Conservation (phyloP, 2,113 vertebrate genomes). For the Archilochus colubris region DNA sequence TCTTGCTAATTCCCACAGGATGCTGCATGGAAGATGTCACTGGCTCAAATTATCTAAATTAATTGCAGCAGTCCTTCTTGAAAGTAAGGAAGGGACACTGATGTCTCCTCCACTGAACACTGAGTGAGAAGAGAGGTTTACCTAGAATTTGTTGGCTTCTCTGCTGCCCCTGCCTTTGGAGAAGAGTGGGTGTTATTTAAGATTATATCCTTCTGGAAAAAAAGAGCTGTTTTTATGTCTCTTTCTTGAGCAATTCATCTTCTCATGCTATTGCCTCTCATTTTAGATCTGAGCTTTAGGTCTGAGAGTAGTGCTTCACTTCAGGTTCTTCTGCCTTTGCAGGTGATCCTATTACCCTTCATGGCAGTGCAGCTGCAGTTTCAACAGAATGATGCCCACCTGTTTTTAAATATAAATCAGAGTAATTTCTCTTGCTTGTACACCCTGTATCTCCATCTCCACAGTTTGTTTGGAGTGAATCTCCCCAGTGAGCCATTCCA, state of each 20-base stretch:
- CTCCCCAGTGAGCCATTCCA: rapidly evolving
- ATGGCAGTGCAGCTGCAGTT: background rate
- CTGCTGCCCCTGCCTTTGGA: background rate
- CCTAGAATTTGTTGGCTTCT: background rate
- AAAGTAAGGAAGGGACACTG: background rate
- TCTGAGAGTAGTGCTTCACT: background rate
- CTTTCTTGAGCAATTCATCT: background rate
- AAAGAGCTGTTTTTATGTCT: background rate
- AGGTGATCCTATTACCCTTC: background rate
- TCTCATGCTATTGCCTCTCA: background rate
- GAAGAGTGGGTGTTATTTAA: background rate
- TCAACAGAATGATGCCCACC: background rate
- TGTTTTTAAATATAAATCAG: background rate
- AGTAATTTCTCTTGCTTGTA: background rate
- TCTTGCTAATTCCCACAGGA: background rate
- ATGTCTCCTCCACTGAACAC: background rate
- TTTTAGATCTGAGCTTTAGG: background rate
- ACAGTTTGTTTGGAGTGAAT: background rate
- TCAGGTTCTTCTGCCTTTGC: background rate
- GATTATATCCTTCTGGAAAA: background rate
- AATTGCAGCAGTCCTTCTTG: background rate
- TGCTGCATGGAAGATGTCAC: rapidly evolving
- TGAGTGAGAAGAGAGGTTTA: background rate
- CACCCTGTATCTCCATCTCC: background rate
- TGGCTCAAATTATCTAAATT: background rate